Percentiles rank a stretch among this genome's conserved stretches.
Evolutionary conservation across 2,888 invertebrate species (phyloP).

Genomic region (Netelia virgata): DNA sequence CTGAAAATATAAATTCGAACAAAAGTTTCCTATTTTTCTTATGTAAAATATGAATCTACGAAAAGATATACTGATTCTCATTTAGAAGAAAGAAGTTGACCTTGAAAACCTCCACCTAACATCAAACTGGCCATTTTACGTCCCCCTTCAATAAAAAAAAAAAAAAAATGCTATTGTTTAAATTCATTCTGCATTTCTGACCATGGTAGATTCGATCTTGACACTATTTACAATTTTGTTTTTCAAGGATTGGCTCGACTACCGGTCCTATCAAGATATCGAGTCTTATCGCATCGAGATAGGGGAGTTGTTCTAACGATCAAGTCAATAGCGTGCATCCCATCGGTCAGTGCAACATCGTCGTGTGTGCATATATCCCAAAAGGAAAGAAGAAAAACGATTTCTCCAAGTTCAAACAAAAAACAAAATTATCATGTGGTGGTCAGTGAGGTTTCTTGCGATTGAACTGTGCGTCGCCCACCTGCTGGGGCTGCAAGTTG

Average conservation of each 20-base stretch:
- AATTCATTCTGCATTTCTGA: too few species aligned
- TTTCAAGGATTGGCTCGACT: slow-evolving; percentile 23
- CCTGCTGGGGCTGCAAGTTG: background rate
- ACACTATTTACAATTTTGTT: background rate
- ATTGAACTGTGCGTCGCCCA: slow-evolving; percentile 29
- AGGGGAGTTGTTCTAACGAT: slow-evolving; percentile 32
- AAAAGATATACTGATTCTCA: too few species aligned
- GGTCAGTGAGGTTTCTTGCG: slow-evolving; percentile 12
- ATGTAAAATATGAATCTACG: too few species aligned
- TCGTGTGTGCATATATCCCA: background rate
- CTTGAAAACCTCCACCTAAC: too few species aligned
- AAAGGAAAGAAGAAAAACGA: slow-evolving; percentile 11
- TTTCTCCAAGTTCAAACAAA: background rate
- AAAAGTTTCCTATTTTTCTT: too few species aligned
- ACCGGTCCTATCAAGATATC: slow-evolving; percentile 23
- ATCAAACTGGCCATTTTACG: too few species aligned
- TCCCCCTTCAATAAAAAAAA: too few species aligned
- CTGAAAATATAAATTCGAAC: too few species aligned
- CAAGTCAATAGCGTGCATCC: slow-evolving; percentile 37
- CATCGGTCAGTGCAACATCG: slow-evolving; percentile 25
- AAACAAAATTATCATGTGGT: slow-evolving; percentile 36
- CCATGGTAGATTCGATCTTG: background rate
- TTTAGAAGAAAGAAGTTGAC: too few species aligned
- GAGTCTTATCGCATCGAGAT: slow-evolving; percentile 58
- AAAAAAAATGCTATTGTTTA: too few species aligned